Evolutionary conservation across 2,888 invertebrate genomes (phyloP), one percentile per base, ranked within the genome.

Genomic region (Iphiclides podalirius): DNA sequence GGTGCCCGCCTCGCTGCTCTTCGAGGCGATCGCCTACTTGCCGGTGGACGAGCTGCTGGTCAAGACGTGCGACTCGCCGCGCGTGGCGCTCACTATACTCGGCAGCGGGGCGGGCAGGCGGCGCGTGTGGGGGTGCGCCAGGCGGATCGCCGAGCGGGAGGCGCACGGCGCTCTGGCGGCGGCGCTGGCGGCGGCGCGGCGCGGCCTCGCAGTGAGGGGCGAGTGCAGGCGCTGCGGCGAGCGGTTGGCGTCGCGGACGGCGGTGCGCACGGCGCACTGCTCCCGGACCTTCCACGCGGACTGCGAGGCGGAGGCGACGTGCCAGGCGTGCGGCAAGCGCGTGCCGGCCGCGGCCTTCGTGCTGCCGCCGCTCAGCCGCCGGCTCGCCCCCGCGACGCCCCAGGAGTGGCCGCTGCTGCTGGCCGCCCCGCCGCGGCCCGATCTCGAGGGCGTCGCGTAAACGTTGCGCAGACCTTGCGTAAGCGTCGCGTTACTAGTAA

Each of bases 371-470:
- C 67, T 57, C 33, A 57, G 31, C 23, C 53, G 63, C 16, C 74
- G 63, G 41, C 55, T 54, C 11, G 13, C 55, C 13, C 28, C 53
- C 13, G 4, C 55, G n/a, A 47, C 67, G 44, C 59, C 64, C n/a
- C 64, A 40, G 4, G 71, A 73, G 28, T 71, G 69, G 58, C 63
- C 66, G 1, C 62, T 85, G 16, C 55, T 59, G n/a, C 63, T 85
- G 26, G 67, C 67, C 15, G 87, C 87, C 4, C 84, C 88, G 20
- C 87, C 87, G 20, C 67, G 84, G 3, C 88, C 79, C 0, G 86
- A 88, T 52, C 75, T 89, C 38, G 88, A 89, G 54, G 84, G 86
- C 1, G 54, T 77, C 26, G 77, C 79, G 1, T 79, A 57, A 66
- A 47, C 3, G n/a, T n/a, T 20, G 6, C 20, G 20, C 20, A 3